These are phyloP conservation scores for Halotydeus destructor DNA, from an alignment of 1,140 invertebrate species.

Conservation along the genomic window DNA sequence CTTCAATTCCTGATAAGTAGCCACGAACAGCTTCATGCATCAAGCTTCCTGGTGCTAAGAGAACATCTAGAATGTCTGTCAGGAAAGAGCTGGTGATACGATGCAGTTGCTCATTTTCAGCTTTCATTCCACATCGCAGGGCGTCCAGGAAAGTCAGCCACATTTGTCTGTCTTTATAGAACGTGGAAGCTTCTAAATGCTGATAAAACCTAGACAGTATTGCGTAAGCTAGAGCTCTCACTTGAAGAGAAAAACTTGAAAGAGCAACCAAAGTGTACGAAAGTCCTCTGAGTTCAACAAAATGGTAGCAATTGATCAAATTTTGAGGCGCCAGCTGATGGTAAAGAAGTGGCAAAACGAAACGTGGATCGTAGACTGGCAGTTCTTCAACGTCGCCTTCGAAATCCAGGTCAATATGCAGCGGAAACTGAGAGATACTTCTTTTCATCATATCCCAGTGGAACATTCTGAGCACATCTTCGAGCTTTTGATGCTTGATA, in stretches of 20 bases:
- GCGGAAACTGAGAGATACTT: too few relatives aligned
- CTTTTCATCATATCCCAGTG: too few relatives aligned
- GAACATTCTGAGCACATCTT: too few relatives aligned
- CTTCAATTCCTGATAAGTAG: too few relatives aligned
- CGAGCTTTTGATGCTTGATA: too few relatives aligned
- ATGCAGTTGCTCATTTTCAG: slow-evolving; percentile 4
- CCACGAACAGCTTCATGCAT: slow-evolving; percentile 1
- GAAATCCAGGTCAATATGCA: too few relatives aligned
- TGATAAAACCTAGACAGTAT: slow-evolving; percentile 1
- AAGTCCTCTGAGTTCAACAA: slow-evolving; percentile 1
- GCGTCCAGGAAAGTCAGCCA: slow-evolving; percentile 7
- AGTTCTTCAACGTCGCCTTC: too few relatives aligned
- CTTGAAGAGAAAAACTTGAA: slow-evolving; percentile 1
- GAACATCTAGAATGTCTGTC: slow-evolving; percentile 3
- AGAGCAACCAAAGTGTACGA: slow-evolving; percentile 5
- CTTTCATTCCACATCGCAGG: slow-evolving; percentile 5
- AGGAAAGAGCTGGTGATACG: slow-evolving; percentile 2
- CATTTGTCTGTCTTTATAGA: slow-evolving; percentile 5
- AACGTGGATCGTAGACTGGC: slow-evolving; percentile 9
- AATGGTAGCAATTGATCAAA: slow-evolving; percentile 7
- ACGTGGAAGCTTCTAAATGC: slow-evolving; percentile 6
- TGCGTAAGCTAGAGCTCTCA: slow-evolving; percentile 5
- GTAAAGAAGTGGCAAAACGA: slow-evolving; percentile 9
- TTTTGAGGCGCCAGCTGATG: slow-evolving; percentile 3
- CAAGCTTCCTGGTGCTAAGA: slow-evolving; percentile 1